phyloP scores from a whole-genome alignment of 1,140 invertebrate species.

The Lasioglossum albipes region DNA sequence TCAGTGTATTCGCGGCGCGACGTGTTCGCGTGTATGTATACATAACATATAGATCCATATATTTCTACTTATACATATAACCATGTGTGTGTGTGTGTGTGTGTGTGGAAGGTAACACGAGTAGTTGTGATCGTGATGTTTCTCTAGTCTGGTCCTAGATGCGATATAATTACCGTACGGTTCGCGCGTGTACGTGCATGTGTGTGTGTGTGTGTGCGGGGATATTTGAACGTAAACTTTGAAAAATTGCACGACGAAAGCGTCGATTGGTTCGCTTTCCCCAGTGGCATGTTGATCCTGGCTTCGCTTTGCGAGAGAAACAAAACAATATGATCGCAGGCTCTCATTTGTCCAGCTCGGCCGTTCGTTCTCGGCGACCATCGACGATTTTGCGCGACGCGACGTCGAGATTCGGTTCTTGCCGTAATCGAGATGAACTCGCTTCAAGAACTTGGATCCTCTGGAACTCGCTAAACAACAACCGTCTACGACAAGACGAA shows the following conservation, averaged over 20 bases:
- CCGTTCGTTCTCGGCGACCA: neutral
- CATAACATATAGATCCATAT: conserved; percentile 6
- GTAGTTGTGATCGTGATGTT: conserved; percentile 20
- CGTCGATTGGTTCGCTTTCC: conserved; percentile 36
- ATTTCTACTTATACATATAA: too few species aligned
- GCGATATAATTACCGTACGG: neutral
- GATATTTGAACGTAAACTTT: neutral
- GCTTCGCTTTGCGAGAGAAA: neutral
- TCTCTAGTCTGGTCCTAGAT: conserved; percentile 25
- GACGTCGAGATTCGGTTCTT: neutral
- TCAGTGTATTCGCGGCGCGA: conserved; percentile 61
- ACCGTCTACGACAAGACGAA: too few species aligned
- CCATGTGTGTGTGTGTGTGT: neutral
- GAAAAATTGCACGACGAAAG: conserved; percentile 8
- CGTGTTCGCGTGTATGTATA: conserved; percentile 10
- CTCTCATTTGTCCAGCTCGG: neutral
- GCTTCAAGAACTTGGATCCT: neutral
- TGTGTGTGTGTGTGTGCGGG: neutral
- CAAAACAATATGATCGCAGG: neutral
- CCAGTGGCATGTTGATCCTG: conserved; percentile 51
- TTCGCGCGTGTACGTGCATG: neutral
- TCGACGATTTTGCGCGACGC: neutral
- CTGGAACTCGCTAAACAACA: neutral
- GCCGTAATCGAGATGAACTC: conserved; percentile 22
- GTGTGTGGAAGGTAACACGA: neutral